Evolutionary conservation across 2,888 invertebrate species (phyloP).

Genomic region (Calephelis perditalis): DNA sequence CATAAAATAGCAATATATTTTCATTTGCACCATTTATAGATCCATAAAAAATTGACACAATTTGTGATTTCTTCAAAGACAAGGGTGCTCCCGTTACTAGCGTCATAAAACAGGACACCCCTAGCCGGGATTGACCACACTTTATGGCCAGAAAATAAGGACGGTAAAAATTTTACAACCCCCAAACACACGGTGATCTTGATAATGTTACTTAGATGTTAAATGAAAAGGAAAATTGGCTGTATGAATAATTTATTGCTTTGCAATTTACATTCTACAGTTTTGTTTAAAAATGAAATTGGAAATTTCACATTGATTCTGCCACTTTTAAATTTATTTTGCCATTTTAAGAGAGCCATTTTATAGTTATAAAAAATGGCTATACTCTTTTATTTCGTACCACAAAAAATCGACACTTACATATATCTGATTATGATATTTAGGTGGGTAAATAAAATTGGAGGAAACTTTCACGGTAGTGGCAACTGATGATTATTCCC

Average conservation of each 20-base stretch:
- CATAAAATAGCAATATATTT: neutral
- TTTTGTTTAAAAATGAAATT: no score
- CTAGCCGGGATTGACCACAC: slow-evolving; percentile 31
- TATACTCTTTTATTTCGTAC: no score
- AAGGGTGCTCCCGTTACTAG: slow-evolving; percentile 13
- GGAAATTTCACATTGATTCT: no score
- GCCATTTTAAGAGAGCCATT: slow-evolving; percentile 15
- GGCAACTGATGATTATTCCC: no score
- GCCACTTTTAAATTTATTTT: slow-evolving; percentile 13
- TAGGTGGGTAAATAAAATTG: no score
- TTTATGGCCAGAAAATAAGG: slow-evolving; percentile 44
- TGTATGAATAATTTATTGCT: slow-evolving; percentile 24
- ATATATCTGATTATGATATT: no score
- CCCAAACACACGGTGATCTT: slow-evolving; percentile 33
- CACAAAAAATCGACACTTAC: no score
- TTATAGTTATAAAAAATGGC: no score
- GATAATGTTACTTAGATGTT: slow-evolving; percentile 39
- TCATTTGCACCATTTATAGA: slow-evolving; percentile 2
- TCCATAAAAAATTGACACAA: slow-evolving; percentile 8
- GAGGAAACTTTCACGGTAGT: no score
- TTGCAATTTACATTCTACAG: no score
- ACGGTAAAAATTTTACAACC: slow-evolving; percentile 41
- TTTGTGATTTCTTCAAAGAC: slow-evolving; percentile 8
- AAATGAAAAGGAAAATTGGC: slow-evolving; percentile 35
- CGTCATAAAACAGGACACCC: slow-evolving; percentile 16